A percentile compares a stretch with the other conserved stretches of the same genome.
These are phyloP conservation scores for Aphaenogaster floridana DNA, from an alignment of 1,140 invertebrate genomes.

Conservation along the genomic window DNA sequence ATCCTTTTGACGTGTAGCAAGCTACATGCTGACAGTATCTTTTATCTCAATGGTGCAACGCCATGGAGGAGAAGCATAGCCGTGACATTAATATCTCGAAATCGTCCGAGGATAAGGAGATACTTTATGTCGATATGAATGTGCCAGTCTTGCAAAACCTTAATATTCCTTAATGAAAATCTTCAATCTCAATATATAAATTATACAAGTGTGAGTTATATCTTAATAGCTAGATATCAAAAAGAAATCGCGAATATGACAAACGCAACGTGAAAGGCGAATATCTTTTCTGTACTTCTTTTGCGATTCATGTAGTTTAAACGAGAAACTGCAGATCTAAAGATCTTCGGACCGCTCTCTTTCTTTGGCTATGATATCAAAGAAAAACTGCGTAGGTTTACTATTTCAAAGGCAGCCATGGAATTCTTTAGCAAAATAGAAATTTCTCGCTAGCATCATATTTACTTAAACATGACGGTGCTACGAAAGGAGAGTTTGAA, in stretches of 20 bases:
- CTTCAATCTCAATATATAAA: neutral
- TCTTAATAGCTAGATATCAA: neutral
- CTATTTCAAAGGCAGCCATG: slow-evolving; percentile 30
- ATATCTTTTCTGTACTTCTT: slow-evolving; percentile 12
- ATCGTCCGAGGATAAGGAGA: slow-evolving; percentile 56
- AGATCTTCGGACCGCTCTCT: neutral
- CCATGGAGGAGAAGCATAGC: slow-evolving; percentile 40
- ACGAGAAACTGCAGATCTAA: slow-evolving; percentile 11
- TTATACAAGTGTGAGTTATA: neutral
- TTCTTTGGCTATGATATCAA: neutral
- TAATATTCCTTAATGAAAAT: neutral
- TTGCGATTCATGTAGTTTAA: slow-evolving; percentile 26
- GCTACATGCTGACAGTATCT: slow-evolving; percentile 59
- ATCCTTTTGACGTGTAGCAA: slow-evolving; percentile 66
- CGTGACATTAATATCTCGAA: slow-evolving; percentile 71
- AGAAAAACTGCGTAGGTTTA: slow-evolving; percentile 23
- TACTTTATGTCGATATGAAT: slow-evolving; percentile 8
- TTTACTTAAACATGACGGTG: neutral
- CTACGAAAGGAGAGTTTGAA: neutral
- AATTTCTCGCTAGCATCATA: neutral
- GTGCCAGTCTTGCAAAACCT: neutral
- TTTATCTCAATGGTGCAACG: slow-evolving; percentile 57
- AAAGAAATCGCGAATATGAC: neutral
- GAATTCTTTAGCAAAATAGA: slow-evolving; percentile 5
- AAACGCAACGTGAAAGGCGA: neutral